Percentiles rank a stretch among this genome's conserved stretches.
Evolutionary conservation across 2,888 invertebrate species (phyloP).

Genomic region (Phengaris arion): DNA sequence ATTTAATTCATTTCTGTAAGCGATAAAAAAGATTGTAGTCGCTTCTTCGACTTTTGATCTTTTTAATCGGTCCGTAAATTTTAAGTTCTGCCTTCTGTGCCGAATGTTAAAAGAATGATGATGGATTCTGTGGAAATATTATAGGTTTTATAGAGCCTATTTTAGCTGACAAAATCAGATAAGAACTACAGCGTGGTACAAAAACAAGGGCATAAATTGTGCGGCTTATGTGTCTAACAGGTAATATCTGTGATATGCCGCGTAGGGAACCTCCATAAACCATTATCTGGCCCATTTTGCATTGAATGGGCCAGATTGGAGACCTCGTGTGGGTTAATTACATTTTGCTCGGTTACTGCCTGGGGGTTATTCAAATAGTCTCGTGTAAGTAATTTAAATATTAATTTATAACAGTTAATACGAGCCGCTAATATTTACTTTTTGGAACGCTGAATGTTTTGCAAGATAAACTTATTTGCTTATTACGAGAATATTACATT

Average conservation of each 20-base stretch:
- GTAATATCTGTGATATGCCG: not conserved
- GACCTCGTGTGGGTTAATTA: slow-evolving; percentile 6
- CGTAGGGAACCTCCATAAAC: not conserved
- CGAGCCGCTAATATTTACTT: not conserved
- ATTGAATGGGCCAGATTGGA: not conserved
- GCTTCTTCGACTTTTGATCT: not conserved
- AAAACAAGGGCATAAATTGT: not conserved
- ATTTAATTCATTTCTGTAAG: not conserved
- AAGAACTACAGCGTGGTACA: not conserved
- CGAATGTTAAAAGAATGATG: not conserved
- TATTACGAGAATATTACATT: not conserved
- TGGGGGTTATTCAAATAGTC: not conserved
- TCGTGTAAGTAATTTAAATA: slow-evolving; percentile 1
- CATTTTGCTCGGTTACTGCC: not conserved
- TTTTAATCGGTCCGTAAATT: not conserved
- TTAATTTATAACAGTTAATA: not conserved
- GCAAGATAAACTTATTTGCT: not conserved
- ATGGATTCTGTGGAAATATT: not conserved
- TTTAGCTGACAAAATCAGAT: not conserved
- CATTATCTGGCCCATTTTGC: slow-evolving; percentile 5
- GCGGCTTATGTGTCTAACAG: not conserved
- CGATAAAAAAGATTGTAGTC: not conserved
- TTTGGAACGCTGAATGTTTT: not conserved
- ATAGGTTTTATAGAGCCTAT: not conserved
- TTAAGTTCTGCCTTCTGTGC: not conserved